Percentiles rank a stretch among this genome's conserved stretches.
phyloP scores from a whole-genome alignment of 2,797 vertebrate species.

The Fratercula arctica region DNA sequence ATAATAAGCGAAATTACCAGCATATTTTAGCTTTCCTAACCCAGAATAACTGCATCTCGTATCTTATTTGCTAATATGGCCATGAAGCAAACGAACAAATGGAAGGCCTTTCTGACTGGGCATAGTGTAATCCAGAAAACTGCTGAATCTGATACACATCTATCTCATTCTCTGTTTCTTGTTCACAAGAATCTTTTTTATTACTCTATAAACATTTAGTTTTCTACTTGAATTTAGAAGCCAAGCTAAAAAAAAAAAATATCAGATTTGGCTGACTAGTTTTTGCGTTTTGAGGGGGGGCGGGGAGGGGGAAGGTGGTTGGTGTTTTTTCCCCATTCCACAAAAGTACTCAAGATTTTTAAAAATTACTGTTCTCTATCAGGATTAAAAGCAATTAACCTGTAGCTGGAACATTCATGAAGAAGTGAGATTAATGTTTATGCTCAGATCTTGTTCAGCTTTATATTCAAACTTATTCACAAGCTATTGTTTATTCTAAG shows the following conservation, averaged over 20 bases:
- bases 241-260: background rate
- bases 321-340: background rate
- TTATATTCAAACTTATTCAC: background rate
- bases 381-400: background rate
- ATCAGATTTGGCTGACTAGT: background rate
- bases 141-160: background rate
- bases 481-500: background rate
- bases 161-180: background rate
- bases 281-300: background rate
- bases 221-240: background rate
- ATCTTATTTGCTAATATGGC: background rate
- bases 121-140: background rate
- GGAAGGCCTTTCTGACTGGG: background rate
- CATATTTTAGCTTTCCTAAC: background rate
- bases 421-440: background rate
- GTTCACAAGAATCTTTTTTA: background rate
- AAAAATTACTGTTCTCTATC: background rate
- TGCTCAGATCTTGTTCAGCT: background rate
- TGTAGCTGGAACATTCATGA: background rate
- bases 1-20: background rate
- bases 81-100: background rate
- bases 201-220: background rate
- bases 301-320: accelerated
- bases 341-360: background rate
- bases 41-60: background rate